Conservation (phyloP, 2,888 invertebrate species). For the Limulus polyphemus region DNA sequence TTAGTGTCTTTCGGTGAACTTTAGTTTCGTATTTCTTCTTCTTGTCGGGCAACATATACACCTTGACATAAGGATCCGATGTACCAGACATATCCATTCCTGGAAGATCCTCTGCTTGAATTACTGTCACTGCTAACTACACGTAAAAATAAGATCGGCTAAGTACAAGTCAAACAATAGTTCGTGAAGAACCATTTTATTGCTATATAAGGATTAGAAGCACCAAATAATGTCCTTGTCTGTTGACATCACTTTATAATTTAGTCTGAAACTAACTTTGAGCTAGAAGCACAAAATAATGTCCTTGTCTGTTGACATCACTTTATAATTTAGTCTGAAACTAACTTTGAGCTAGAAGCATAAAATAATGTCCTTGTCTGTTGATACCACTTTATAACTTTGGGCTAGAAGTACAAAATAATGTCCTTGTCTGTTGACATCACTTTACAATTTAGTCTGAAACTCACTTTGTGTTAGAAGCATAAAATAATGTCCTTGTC, state of each 20-base stretch:
- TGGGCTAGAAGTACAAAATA: neutral
- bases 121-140: conserved; percentile 44
- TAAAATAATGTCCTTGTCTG: neutral
- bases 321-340: no score
- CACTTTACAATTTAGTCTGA: no score
- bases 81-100: conserved; percentile 95
- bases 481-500: neutral
- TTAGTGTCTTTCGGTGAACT: conserved; percentile 96
- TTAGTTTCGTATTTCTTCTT: conserved; percentile 99
- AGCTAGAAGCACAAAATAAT: neutral
- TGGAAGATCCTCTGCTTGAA: conserved; percentile 46
- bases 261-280: conserved; percentile 3
- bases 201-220: conserved; percentile 12
- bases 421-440: neutral
- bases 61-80: conserved; percentile 98
- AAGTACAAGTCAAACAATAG: no score
- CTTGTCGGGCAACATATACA: conserved; percentile 91
- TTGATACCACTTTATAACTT: neutral
- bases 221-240: neutral
- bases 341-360: conserved; percentile 4
- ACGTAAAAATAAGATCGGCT: no score
- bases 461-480: conserved; percentile 3
- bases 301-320: neutral
- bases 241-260: no score
- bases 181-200: no score